These are phyloP conservation scores for Norana najaformis DNA, from an alignment of 2,888 invertebrate genomes.

Conservation along the genomic window DNA sequence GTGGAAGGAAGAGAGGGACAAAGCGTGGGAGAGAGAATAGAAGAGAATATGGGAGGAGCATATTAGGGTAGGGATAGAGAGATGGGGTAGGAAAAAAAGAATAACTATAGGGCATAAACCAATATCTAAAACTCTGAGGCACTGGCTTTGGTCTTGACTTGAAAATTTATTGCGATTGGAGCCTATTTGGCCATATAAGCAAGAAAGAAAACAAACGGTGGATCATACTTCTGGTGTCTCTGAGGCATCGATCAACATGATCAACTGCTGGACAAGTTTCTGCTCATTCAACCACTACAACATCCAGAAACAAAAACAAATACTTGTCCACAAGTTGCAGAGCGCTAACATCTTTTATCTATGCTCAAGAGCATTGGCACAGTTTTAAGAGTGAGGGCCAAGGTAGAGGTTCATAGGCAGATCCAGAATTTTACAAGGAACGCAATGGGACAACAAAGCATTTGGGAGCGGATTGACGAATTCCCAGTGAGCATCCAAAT, in stretches of 20 bases:
- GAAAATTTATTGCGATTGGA: background rate
- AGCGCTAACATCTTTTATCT: background rate
- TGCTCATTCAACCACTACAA: constrained; percentile 90
- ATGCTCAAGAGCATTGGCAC: background rate
- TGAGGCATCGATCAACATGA: constrained; percentile 70
- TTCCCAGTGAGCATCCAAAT: too few relatives aligned
- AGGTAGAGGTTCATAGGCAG: background rate
- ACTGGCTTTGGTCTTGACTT: too few relatives aligned
- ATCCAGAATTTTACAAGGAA: background rate
- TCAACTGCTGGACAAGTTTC: constrained; percentile 80
- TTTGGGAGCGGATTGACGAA: too few relatives aligned
- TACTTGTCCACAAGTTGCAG: background rate
- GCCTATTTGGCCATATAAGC: background rate
- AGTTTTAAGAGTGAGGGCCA: background rate
- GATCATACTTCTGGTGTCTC: constrained; percentile 71
- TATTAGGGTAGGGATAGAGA: too few relatives aligned
- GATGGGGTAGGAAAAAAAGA: too few relatives aligned
- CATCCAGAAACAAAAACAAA: constrained; percentile 58
- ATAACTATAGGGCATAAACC: too few relatives aligned
- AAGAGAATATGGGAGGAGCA: too few relatives aligned
- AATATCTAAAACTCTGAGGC: too few relatives aligned
- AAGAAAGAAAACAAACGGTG: background rate
- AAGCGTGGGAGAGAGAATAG: background rate
- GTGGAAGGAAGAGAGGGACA: background rate
- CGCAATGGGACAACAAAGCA: background rate